Evolutionary conservation across 2,113 vertebrate genomes (phyloP).

Genomic region (Hippocampus mohnikei): DNA sequence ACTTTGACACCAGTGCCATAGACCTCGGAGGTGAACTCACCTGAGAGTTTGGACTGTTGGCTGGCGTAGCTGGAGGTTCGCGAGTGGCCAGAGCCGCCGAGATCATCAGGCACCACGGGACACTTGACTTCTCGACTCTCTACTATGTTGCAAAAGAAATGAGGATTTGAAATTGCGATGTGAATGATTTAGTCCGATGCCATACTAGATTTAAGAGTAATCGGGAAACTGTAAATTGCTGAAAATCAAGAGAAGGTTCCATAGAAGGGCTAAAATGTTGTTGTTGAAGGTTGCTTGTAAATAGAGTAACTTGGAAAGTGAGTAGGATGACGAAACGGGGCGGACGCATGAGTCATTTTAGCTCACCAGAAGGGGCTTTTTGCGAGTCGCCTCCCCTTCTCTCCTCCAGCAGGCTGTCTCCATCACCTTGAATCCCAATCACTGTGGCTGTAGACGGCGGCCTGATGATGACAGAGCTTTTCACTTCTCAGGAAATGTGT

Average conservation of each 20-base stretch:
- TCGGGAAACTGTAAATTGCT: neutral
- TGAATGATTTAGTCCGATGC: neutral
- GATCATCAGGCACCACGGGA: conserved; percentile 83
- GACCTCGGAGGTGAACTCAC: conserved; percentile 51
- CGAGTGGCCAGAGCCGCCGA: conserved; percentile 87
- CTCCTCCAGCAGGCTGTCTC: conserved; percentile 85
- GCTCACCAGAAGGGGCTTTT: conserved; percentile 81
- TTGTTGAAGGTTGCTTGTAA: neutral
- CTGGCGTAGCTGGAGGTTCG: conserved; percentile 95
- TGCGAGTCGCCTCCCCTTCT: conserved; percentile 86
- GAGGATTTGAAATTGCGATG: neutral
- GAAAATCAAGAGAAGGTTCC: neutral
- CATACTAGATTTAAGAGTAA: no score
- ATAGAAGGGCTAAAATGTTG: neutral
- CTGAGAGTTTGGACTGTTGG: conserved; percentile 96
- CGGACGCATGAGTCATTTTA: conserved; percentile 5
- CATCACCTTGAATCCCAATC: conserved; percentile 84
- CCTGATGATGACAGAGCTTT: conserved; percentile 61
- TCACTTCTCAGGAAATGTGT: neutral
- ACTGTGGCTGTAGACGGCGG: conserved; percentile 91
- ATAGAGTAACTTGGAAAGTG: conserved; percentile 11
- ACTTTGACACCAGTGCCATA: no score
- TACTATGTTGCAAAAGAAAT: conserved; percentile 50
- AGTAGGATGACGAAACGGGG: conserved; percentile 23
- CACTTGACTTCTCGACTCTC: conserved; percentile 83